Base-by-base conservation (phyloP, 2,797 vertebrate genomes). In the Enteromius treurensis region DNA sequence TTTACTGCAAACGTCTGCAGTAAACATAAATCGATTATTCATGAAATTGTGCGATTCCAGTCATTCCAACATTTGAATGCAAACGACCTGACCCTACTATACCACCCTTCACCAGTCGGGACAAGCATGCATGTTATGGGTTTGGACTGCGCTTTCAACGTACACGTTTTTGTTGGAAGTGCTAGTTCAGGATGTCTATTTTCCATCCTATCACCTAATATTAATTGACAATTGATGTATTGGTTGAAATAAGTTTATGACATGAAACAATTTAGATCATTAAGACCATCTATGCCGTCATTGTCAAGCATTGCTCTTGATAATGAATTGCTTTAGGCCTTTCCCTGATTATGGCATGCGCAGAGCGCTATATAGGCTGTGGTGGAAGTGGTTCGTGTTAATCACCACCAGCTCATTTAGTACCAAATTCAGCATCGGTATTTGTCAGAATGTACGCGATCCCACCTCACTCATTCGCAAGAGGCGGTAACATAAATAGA, bases 11-110 rank as follows among this genome's bases (percentile, higher is more conserved):
- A 14, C 29, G 23, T 10, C n/a, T 60, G 55, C 34, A 82, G 76
- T 80, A 69, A 64, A 71, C 53, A 47, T 55, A 51, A 55, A 88
- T 34, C 45, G 64, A 78, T 76, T 47, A 45, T 79, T 81, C 10
- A 60, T 75, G 45, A 75, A 42, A 51, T 45, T 78, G 71, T 69
- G 42, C 42, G 34, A 45, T 77, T 80, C 71, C 10, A 62, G 17
- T 51, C 29, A 68, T 49, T 77, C 17, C 37, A 82, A 40, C 21
- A 67, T 82, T 51, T 84, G 32, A 73, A 84, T 77, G 79, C 32
- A 76, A 68, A 82, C 82, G 1, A 68, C 23, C 15, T 62, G 29
- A 1, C 79, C 15, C 7, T 29, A 14, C 69, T 75, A 26, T 26
- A 67, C 10, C 13, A 68, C 34, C 23, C 7, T 60, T 37, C 6